phyloP scores from a whole-genome alignment of 2,888 invertebrate genomes.

The Leptopterna dolabrata region DNA sequence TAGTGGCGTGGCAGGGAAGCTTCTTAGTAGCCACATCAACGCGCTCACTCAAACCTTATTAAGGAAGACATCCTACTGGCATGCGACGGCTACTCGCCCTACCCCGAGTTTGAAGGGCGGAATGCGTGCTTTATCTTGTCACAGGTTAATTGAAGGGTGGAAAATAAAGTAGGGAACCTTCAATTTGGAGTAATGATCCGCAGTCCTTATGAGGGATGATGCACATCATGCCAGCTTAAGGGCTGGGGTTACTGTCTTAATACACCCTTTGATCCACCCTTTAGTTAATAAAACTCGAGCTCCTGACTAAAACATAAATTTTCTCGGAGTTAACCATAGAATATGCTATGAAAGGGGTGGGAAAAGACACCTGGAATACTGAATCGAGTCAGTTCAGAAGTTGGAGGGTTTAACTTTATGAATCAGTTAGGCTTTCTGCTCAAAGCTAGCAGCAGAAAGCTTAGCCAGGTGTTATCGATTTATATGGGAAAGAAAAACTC shows the following conservation, averaged over 20 bases:
- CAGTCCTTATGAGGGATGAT: background rate
- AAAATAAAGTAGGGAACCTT: slow-evolving; percentile 8
- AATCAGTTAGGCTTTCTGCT: background rate
- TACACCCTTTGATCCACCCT: background rate
- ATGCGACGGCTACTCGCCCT: background rate
- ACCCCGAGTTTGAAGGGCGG: background rate
- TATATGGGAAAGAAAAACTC: background rate
- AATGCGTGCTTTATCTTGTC: slow-evolving; percentile 36
- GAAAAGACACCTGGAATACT: background rate
- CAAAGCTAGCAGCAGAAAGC: background rate
- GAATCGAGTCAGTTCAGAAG: background rate
- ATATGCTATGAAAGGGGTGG: background rate
- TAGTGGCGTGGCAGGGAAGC: slow-evolving; percentile 4
- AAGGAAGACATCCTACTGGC: slow-evolving; percentile 19
- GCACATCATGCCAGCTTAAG: background rate
- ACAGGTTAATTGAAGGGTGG: slow-evolving; percentile 28
- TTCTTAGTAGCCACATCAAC: slow-evolving; percentile 35
- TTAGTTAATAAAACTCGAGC: background rate
- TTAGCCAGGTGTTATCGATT: background rate
- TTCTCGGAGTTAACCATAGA: background rate
- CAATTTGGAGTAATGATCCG: slow-evolving; percentile 30
- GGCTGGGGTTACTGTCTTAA: background rate
- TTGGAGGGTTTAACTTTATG: background rate
- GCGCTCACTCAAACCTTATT: slow-evolving; percentile 33
- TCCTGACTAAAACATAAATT: background rate